Evolutionary conservation across 2,888 invertebrate species (phyloP).

Genomic region (Pasiphila rectangulata): DNA sequence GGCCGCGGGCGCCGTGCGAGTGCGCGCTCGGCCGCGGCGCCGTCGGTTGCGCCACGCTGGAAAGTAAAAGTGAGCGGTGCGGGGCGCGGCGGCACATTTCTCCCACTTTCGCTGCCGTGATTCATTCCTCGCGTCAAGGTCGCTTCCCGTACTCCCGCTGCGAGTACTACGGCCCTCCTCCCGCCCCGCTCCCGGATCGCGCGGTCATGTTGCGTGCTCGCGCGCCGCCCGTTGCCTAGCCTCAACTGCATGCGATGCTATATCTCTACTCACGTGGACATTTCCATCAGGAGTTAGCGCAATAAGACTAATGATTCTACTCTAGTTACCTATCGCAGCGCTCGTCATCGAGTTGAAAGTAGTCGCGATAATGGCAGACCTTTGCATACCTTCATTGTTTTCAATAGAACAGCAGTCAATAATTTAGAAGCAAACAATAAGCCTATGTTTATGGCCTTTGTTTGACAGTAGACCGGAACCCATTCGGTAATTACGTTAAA

Average conservation of each 20-base stretch:
- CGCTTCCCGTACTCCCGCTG: constrained; percentile 70
- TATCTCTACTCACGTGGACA: constrained; percentile 20
- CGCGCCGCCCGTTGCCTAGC: constrained; percentile 10
- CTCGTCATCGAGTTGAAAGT: constrained; percentile 12
- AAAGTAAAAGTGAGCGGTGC: constrained; percentile 80
- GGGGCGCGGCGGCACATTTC: constrained; percentile 75
- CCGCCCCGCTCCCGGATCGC: constrained; percentile 41
- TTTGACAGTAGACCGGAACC: background rate
- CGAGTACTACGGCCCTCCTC: constrained; percentile 34
- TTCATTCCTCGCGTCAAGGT: constrained; percentile 72
- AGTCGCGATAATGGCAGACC: constrained; percentile 16
- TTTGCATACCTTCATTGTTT: constrained; percentile 17
- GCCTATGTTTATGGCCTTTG: constrained; percentile 18
- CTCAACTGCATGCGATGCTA: constrained; percentile 29
- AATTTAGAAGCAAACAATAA: constrained; percentile 15
- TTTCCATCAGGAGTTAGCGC: constrained; percentile 12
- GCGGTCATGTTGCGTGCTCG: constrained; percentile 31
- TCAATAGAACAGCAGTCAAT: constrained; percentile 9
- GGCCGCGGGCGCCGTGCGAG: constrained; percentile 80
- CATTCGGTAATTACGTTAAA: constrained; percentile 2
- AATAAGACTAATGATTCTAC: constrained; percentile 9
- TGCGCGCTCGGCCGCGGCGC: constrained; percentile 69
- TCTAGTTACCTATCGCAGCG: constrained; percentile 11
- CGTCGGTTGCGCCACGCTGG: constrained; percentile 77
- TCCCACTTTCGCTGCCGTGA: constrained; percentile 80